Base-by-base conservation (phyloP, 2,113 vertebrate genomes). In the Antigone vipio region DNA sequence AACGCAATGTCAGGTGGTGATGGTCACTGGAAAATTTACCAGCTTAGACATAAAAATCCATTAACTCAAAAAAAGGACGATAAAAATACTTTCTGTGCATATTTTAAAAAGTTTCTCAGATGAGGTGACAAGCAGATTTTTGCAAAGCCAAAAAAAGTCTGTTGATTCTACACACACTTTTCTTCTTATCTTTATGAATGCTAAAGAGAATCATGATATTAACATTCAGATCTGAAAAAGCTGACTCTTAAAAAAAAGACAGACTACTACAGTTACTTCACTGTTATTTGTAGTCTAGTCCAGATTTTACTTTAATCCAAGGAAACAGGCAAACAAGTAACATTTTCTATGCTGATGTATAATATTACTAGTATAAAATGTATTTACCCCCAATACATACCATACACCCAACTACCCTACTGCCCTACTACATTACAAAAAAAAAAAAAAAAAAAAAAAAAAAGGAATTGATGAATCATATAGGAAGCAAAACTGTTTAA, bases 401-500 rank as follows among this genome's bases (percentile, higher is more conserved):
- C 11, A 3, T 19, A n/a, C 7, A 73, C 22, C 7, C 11, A 75
- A 82, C 15, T 38, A 76, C 15, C 12, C 45, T 60, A 78, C 12
- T 67, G 44, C 44, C 69, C 60, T 56, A 34, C 19, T 32, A 49
- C 7, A 12, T n/a, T 3, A 11, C 24, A 59, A 50, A 63, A 42
- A 35, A 15, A 53, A 29, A 9, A 63, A 34, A 45, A 35, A 75
- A 21, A 49, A 27, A n/a, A 22, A 27, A 11, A 23, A 9, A 15
- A 12, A n/a, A 17, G 52, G 2, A 69, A 88, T 75, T 0, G 3
- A 71, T 93, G 52, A 92, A 85, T 85, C 88, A 88, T 22, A 76
- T 77, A 91, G 88, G 63, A 97, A 96, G 59, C 20, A 91, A 84
- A 95, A 89, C 50, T 94, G 88, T 90, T 90, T 92, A 92, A 95